These are phyloP conservation scores for Notolabrus celidotus DNA, from an alignment of 2,797 vertebrate genomes.

Conservation along the genomic window DNA sequence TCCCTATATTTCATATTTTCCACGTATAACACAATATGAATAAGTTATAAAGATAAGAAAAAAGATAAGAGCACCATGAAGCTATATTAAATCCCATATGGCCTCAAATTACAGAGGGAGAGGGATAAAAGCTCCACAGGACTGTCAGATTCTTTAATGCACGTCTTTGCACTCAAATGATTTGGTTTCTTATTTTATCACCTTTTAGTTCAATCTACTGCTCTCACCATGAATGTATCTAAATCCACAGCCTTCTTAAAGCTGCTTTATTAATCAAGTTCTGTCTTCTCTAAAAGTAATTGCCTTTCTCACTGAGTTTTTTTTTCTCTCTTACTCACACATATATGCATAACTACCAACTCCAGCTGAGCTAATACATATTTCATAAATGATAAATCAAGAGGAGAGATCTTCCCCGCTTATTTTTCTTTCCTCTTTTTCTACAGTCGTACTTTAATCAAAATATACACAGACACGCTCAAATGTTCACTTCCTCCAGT, in stretches of 20 bases:
- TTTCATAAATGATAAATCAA: conserved; percentile 54
- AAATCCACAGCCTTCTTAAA: conserved; percentile 3
- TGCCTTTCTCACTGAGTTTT: background rate
- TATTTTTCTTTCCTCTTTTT: background rate
- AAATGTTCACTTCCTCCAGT: conserved; percentile 6
- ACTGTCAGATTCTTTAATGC: conserved; percentile 1
- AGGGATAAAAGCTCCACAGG: conserved; percentile 8
- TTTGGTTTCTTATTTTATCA: conserved; percentile 17
- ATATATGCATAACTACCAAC: conserved; percentile 3
- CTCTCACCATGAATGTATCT: conserved; percentile 23
- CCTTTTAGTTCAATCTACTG: conserved; percentile 15
- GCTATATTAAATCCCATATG: too few species aligned
- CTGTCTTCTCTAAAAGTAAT: conserved; percentile 15
- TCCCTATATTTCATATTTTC: too few species aligned
- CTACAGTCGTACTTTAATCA: background rate
- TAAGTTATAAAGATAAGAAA: too few species aligned
- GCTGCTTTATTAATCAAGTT: conserved; percentile 33
- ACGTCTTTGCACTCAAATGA: conserved; percentile 22
- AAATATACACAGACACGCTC: conserved; percentile 14
- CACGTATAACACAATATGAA: too few species aligned
- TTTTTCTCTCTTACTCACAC: conserved; percentile 1
- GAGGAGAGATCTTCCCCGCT: conserved; percentile 19
- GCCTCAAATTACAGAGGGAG: background rate
- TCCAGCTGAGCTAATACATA: conserved; percentile 10
- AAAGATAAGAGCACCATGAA: too few species aligned